Evolutionary conservation across 2,797 vertebrate species (phyloP), one percentile per base, ranked within the genome.

Genomic region (Hipposideros larvatus): DNA sequence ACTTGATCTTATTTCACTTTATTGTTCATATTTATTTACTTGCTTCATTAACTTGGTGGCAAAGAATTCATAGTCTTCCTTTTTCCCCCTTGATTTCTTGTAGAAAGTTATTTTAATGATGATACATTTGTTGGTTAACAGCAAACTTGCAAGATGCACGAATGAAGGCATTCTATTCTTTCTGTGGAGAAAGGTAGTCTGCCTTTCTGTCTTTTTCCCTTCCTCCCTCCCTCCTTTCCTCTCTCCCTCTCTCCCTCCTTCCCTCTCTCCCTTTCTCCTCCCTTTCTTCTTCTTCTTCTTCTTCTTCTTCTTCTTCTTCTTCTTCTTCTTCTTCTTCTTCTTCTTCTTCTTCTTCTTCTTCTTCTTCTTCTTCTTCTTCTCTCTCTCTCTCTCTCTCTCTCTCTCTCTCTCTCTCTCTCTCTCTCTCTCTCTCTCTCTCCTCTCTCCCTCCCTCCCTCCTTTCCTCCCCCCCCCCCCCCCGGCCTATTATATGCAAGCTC

Each of bases 1-100:
- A n/a, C 37, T 80, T 34, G 59, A 83, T 87, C 9, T 95, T 66
- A 94, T 61, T 71, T 92, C 57, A 24, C 73, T 94, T 68, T 55
- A 88, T 92, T 90, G 85, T 92, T 97, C 90, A 9, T 87, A 37
- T 71, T 71, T 73, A 63, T 87, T 51, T 90, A 73, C 80, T 91
- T 85, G 28, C 21, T 90, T 94, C 19, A 61, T 57, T 80, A 71
- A 90, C 43, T 87, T 74, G 15, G 11, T 80, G 18, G 4, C 34
- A 87, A 91, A 87, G 28, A 85, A 80, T 63, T 96, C 11, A 68
- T 34, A 46, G 28, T 75, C 75, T 80, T 74, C 53, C 22, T 70
- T 19, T 85, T 61, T n/a, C 0, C 18, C 11, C 31, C 1, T 16
- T 28, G 7, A 34, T 93, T 89, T 96, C 70, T 71, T 70, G 34